Percentiles rank a stretch among this genome's conserved stretches.
phyloP scores from a whole-genome alignment of 2,888 invertebrate genomes.

The Eumerus sabulonum region DNA sequence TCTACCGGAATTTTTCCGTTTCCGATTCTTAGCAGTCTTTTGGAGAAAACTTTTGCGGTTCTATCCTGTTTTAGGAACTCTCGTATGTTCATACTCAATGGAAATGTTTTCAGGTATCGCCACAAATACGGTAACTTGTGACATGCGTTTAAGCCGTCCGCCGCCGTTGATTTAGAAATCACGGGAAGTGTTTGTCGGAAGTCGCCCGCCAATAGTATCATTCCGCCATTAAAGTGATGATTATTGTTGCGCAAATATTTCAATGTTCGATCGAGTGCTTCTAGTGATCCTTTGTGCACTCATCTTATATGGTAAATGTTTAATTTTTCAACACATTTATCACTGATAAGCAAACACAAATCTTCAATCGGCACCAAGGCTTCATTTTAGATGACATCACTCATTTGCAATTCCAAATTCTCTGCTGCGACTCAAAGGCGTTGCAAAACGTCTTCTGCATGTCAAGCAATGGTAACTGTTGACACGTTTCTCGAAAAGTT shows the following conservation, averaged over 20 bases:
- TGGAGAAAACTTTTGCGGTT: too few relatives aligned
- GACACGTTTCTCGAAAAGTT: constrained; percentile 11
- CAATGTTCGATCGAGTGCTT: constrained; percentile 7
- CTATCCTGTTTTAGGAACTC: too few relatives aligned
- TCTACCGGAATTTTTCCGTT: too few relatives aligned
- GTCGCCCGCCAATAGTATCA: too few relatives aligned
- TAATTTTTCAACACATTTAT: not conserved
- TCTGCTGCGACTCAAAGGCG: constrained; percentile 6
- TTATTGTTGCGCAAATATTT: constrained; percentile 8
- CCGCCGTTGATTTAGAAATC: not conserved
- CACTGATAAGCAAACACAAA: not conserved
- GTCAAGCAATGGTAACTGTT: constrained; percentile 20
- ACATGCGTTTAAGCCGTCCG: not conserved
- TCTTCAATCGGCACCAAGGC: not conserved
- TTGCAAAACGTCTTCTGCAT: constrained; percentile 1
- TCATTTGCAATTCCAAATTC: too few relatives aligned
- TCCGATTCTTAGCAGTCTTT: too few relatives aligned
- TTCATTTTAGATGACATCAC: not conserved
- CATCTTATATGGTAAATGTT: not conserved
- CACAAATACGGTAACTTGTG: too few relatives aligned
- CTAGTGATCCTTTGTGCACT: not conserved
- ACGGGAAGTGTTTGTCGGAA: not conserved
- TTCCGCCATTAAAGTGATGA: not conserved
- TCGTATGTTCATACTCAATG: too few relatives aligned
- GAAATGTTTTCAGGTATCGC: too few relatives aligned